Evolutionary conservation across 1,140 invertebrate genomes (phyloP), one percentile per base, ranked within the genome.

Genomic region (Globodera rostochiensis): DNA sequence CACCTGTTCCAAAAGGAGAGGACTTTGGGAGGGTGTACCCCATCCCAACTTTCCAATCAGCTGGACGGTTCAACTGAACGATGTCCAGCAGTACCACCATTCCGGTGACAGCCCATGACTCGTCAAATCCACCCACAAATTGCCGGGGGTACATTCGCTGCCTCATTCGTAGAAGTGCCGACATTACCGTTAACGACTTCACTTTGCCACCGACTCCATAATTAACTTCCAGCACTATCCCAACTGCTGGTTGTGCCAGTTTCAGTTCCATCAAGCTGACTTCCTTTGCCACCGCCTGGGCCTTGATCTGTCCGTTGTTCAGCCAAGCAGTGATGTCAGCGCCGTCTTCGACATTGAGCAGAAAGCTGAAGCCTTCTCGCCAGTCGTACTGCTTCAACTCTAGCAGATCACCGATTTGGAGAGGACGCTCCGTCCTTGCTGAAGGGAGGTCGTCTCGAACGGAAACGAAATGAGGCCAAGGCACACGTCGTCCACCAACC

Each of bases 31-130:
- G 53, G n/a, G 21, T 21, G 19, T 57, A 74, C 5, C 53, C 47
- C n/a, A 57, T 8, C 7, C 73, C 53, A n/a, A 74, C 36, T 45
- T 21, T 19, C 73, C 73, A 74, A 8, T 74, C 19, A 46, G 47
- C n/a, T 6, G 73, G 73, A 4, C 73, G 21, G 4, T n/a, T 74
- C 25, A 74, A 21, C 21, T 21, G 19, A 8, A 74, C 73, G 0
- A 25, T 45, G 73, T 74, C 47, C 25, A 74, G 9, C 53, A 50
- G 73, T n/a, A 74, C 73, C 19, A 74, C 73, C 73, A n/a, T 19
- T 21, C 73, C 71, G 4, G 15, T 21, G 4, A 60, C 15, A 0
- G 57, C 57, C 19, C 11, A 60, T 4, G 3, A 25, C 9, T 45
- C 73, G n/a, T 21, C n/a, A 21, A 74, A 45, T 6, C n/a, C 53